Conservation (phyloP, 1,140 invertebrate species). For the Brachionus asplanchnoidis region DNA sequence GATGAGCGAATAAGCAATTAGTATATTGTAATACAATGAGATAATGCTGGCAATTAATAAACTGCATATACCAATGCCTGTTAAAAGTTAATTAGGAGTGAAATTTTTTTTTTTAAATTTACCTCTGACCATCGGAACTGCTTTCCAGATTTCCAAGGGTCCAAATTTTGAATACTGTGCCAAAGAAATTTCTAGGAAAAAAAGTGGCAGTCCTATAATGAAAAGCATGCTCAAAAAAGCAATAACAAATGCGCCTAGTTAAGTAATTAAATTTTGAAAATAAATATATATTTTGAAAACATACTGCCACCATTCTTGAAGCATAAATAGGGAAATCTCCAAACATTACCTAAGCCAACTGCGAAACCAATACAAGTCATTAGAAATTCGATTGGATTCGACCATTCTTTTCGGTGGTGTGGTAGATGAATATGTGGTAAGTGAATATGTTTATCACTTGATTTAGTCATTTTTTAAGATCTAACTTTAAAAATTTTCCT, state of each 20-base stretch:
- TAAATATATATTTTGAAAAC: neutral
- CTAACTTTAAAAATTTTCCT: neutral
- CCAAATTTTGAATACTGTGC: conserved; percentile 74
- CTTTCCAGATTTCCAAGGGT: conserved; percentile 71
- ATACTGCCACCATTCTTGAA: conserved; percentile 38
- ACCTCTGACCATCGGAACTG: conserved; percentile 75
- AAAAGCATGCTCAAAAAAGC: conserved; percentile 64
- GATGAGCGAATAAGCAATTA: conserved; percentile 41
- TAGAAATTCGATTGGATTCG: conserved; percentile 39
- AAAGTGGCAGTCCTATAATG: conserved; percentile 67
- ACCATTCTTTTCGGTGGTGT: conserved; percentile 33
- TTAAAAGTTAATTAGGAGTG: neutral
- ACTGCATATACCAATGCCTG: conserved; percentile 23
- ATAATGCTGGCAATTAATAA: conserved; percentile 8
- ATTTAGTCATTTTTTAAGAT: neutral
- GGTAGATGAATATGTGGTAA: neutral
- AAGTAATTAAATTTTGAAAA: neutral
- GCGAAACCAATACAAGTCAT: conserved; percentile 41
- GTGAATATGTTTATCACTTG: neutral
- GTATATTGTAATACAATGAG: conserved; percentile 43
- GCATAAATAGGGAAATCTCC: conserved; percentile 38
- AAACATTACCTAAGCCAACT: conserved; percentile 36
- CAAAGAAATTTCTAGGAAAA: conserved; percentile 70
- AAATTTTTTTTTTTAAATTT: neutral
- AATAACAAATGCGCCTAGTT: conserved; percentile 66